phyloP scores from a whole-genome alignment of 2,797 vertebrate species.

The Microcaecilia unicolor region DNA sequence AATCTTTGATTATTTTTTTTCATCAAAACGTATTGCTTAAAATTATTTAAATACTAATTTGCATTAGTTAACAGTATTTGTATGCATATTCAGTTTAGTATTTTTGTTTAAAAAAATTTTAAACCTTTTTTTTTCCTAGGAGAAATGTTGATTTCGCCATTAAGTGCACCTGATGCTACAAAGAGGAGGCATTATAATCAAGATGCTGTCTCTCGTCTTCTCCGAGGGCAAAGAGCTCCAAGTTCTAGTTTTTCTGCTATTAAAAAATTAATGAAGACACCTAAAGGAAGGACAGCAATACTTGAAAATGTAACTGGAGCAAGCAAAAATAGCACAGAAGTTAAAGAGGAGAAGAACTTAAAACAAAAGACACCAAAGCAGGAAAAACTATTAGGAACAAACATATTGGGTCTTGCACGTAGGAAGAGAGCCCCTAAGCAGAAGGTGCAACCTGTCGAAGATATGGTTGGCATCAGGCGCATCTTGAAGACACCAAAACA shows the following conservation, averaged over 20 bases:
- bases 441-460: not conserved
- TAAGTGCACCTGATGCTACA: constrained; percentile 35
- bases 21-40: not conserved
- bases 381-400: accelerated
- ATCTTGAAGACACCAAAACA: constrained; percentile 17
- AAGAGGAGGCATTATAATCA: constrained; percentile 36
- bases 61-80: too few relatives aligned
- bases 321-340: too few relatives aligned
- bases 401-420: not conserved
- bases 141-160: constrained; percentile 65
- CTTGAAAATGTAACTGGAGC: too few relatives aligned
- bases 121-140: constrained; percentile 38
- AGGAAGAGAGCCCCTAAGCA: constrained; percentile 11
- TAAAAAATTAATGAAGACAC: constrained; percentile 14
- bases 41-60: too few relatives aligned
- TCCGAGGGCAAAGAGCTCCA: not conserved
- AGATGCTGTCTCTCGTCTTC: constrained; percentile 40
- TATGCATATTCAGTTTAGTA: too few relatives aligned
- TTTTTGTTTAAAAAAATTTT: not conserved
- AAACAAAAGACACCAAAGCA: not conserved
- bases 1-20: not conserved
- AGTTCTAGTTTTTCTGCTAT: accelerated
- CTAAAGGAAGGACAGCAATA: constrained; percentile 25
- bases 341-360: too few relatives aligned
- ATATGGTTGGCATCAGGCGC: constrained; percentile 12